Conservation (phyloP, 2,113 vertebrate genomes). For the Lepus americanus region DNA sequence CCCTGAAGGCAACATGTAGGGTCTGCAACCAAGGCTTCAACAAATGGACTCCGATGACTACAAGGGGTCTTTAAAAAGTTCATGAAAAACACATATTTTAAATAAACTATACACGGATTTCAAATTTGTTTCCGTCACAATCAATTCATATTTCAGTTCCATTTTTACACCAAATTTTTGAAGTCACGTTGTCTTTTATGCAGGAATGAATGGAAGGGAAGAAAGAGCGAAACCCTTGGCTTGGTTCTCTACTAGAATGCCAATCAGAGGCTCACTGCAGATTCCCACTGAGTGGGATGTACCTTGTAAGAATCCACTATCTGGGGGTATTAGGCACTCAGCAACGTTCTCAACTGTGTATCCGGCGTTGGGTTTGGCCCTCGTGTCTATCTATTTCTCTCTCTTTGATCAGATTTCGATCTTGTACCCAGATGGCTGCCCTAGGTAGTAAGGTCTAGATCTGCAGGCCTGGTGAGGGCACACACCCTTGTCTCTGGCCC, state of each 20-base stretch:
- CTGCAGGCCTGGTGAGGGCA: not conserved
- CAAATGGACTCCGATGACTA: not conserved
- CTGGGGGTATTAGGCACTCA: not conserved
- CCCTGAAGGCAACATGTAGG: not conserved
- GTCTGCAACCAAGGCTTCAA: not conserved
- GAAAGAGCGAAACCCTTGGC: not conserved
- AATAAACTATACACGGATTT: too few species aligned
- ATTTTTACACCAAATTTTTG: too few species aligned
- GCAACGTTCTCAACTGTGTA: not conserved
- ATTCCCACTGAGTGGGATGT: not conserved
- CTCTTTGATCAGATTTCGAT: not conserved
- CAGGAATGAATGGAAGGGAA: not conserved
- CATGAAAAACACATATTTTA: too few species aligned
- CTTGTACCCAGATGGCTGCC: not conserved
- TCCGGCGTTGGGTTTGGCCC: not conserved
- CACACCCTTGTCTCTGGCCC: constrained; percentile 40
- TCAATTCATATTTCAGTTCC: too few species aligned
- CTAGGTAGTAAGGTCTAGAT: not conserved
- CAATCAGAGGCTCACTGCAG: not conserved
- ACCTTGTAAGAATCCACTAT: not conserved
- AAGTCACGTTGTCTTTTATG: not conserved
- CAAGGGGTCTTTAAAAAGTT: not conserved
- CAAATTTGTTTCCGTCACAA: too few species aligned
- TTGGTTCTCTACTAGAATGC: not conserved
- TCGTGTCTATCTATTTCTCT: too few species aligned